phyloP scores from a whole-genome alignment of 1,140 invertebrate species.

The Apolygus lucorum region DNA sequence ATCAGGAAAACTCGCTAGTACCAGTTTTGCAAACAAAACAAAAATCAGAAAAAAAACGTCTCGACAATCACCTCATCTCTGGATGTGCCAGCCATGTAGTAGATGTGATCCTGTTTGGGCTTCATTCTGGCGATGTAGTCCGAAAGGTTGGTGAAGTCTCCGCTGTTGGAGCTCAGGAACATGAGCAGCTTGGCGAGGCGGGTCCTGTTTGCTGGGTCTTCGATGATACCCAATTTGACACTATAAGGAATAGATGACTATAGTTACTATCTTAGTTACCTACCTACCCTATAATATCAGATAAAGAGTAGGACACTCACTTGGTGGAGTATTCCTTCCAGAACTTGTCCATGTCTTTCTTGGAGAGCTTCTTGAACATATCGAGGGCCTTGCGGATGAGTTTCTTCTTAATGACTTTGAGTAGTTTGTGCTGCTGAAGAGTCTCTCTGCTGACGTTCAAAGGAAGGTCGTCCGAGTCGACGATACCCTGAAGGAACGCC shows the following conservation, averaged over 20 bases:
- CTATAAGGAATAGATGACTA: conserved; percentile 40
- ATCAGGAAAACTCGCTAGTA: conserved; percentile 14
- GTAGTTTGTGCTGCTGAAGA: conserved; percentile 96
- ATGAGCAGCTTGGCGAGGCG: conserved; percentile 88
- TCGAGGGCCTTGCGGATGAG: conserved; percentile 93
- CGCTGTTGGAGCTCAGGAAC: conserved; percentile 53
- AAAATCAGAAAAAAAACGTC: conserved; percentile 16
- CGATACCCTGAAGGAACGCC: conserved; percentile 88
- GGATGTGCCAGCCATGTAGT: conserved; percentile 87
- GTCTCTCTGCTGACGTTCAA: conserved; percentile 97
- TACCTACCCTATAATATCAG: too few species aligned
- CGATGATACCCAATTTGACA: conserved; percentile 94
- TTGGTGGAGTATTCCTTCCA: conserved; percentile 99
- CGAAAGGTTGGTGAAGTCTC: conserved; percentile 60
- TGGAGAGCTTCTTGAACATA: conserved; percentile 95
- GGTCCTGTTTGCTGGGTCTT: conserved; percentile 92
- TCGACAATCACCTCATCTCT: conserved; percentile 63
- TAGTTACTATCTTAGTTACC: too few species aligned
- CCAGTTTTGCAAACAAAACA: conserved; percentile 13
- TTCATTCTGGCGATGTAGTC: conserved; percentile 97
- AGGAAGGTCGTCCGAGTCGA: conserved; percentile 98
- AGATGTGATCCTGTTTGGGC: conserved; percentile 91
- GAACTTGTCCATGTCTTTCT: conserved; percentile 87
- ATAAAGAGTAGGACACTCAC: conserved; percentile 50
- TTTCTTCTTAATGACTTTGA: conserved; percentile 99